These are phyloP conservation scores for Eupithecia subfuscata DNA, from an alignment of 2,888 invertebrate genomes.

Conservation along the genomic window DNA sequence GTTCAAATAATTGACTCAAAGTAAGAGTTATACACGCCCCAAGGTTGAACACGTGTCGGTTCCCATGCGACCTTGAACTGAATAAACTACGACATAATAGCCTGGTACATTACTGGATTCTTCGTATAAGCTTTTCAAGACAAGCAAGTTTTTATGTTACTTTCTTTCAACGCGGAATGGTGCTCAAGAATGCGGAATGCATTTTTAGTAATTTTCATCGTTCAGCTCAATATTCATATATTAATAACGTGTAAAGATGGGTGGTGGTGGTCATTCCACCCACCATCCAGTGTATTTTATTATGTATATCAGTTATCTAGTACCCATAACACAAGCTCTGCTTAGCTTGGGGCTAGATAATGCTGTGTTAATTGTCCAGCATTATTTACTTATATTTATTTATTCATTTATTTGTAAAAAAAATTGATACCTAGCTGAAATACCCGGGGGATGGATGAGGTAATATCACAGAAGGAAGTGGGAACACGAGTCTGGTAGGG, in stretches of 20 bases:
- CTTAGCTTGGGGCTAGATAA: too few species aligned
- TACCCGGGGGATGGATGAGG: neutral
- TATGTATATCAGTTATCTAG: too few species aligned
- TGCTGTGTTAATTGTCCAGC: too few species aligned
- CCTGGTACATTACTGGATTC: slow-evolving; percentile 8
- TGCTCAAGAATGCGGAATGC: neutral
- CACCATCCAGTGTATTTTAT: too few species aligned
- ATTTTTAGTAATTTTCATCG: neutral
- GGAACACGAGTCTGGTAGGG: slow-evolving; percentile 47
- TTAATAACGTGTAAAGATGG: too few species aligned
- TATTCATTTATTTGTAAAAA: neutral
- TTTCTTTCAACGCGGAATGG: neutral
- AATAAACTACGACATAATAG: slow-evolving; percentile 23
- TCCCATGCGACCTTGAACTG: slow-evolving; percentile 28
- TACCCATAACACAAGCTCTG: too few species aligned
- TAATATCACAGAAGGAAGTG: slow-evolving; percentile 36
- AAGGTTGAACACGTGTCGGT: slow-evolving; percentile 30
- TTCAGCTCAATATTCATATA: neutral
- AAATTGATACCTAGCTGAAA: neutral
- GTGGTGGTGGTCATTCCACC: too few species aligned
- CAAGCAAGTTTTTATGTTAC: neutral
- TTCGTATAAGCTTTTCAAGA: neutral
- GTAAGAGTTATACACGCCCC: slow-evolving; percentile 28
- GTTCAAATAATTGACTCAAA: slow-evolving; percentile 26
- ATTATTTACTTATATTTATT: too few species aligned